Percentiles rank a stretch among this genome's conserved stretches.
These are phyloP conservation scores for Odontamblyopus lacepedii DNA, from an alignment of 2,797 vertebrate species.

Conservation along the genomic window DNA sequence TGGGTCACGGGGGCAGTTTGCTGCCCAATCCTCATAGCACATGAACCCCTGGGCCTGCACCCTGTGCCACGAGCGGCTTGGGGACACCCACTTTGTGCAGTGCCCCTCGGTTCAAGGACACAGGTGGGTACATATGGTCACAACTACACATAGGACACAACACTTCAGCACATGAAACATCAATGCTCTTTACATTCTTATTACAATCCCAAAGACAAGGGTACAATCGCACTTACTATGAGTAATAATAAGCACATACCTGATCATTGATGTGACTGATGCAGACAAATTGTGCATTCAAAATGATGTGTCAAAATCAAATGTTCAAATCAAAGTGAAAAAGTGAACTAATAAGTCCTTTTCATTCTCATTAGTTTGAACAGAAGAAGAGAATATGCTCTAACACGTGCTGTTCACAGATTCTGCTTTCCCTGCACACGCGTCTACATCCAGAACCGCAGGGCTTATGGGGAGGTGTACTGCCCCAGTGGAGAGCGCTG, in stretches of 20 bases:
- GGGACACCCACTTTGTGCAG: constrained; percentile 79
- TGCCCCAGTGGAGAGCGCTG: constrained; percentile 85
- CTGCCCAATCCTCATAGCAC: too few relatives aligned
- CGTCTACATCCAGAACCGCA: constrained; percentile 81
- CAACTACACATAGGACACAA: neutral
- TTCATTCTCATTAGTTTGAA: too few relatives aligned
- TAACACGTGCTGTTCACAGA: constrained; percentile 45
- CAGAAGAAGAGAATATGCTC: too few relatives aligned
- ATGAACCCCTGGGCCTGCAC: too few relatives aligned
- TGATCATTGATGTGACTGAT: too few relatives aligned
- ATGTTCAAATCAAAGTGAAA: too few relatives aligned
- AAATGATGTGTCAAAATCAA: neutral
- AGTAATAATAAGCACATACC: too few relatives aligned
- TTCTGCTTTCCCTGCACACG: constrained; percentile 87
- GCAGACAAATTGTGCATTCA: neutral
- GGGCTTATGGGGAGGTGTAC: constrained; percentile 79
- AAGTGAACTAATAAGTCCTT: too few relatives aligned
- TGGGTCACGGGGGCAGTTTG: too few relatives aligned
- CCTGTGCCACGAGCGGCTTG: constrained; percentile 80
- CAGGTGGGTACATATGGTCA: constrained; percentile 50
- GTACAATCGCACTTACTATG: neutral
- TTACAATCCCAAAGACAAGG: neutral
- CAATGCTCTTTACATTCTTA: too few relatives aligned
- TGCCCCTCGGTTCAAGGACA: constrained; percentile 82
- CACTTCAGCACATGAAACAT: too few relatives aligned